Evolutionary conservation across 2,113 vertebrate species (phyloP).

Genomic region (Pampusana beccarii): DNA sequence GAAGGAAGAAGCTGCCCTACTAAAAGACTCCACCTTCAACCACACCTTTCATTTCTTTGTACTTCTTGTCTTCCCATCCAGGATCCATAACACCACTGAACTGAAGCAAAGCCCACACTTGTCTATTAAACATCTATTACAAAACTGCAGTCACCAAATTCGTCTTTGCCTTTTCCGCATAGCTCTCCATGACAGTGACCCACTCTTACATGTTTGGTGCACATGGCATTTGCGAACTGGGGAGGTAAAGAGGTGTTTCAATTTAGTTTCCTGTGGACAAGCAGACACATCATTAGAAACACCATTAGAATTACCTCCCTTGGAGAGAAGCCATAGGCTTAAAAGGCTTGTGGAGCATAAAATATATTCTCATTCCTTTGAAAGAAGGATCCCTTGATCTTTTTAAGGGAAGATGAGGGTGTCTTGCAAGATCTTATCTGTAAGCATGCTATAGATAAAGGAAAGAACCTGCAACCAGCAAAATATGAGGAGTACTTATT

Average conservation of each 20-base stretch:
- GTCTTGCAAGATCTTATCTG: conserved; percentile 23
- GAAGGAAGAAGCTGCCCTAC: background rate
- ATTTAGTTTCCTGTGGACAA: background rate
- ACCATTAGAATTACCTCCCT: conserved; percentile 18
- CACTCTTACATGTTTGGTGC: background rate
- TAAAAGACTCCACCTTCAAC: background rate
- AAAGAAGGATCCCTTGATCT: conserved; percentile 47
- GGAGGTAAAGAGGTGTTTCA: background rate
- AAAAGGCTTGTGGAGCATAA: conserved; percentile 17
- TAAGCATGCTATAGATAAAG: conserved; percentile 16
- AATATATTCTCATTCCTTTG: conserved; percentile 17
- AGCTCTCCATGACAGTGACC: background rate
- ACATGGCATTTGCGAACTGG: background rate
- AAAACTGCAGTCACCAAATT: background rate
- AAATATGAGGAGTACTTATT: conserved; percentile 3
- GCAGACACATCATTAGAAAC: background rate
- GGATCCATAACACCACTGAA: background rate
- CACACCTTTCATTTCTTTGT: background rate
- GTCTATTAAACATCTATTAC: background rate
- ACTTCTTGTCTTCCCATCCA: background rate
- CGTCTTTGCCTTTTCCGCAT: background rate
- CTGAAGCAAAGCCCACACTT: background rate
- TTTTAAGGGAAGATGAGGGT: background rate
- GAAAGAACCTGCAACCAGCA: conserved; percentile 16
- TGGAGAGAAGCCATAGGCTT: conserved; percentile 35